Conservation (phyloP, 35 echinoderm and acorn worm species). For the Apostichopus parvimensis region DNA sequence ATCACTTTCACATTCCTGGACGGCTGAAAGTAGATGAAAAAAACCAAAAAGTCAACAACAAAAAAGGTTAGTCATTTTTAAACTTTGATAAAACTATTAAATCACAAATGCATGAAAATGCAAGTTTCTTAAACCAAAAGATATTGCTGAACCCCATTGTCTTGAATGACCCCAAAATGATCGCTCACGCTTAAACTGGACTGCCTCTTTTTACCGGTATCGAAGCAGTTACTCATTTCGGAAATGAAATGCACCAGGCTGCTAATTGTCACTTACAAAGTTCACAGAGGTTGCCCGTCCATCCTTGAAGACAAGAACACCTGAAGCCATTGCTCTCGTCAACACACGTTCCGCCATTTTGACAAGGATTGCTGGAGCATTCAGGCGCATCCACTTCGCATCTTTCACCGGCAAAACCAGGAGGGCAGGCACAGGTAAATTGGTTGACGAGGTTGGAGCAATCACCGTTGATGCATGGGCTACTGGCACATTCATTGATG, state of each 20-base stretch:
- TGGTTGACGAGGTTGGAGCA: constrained; percentile 26
- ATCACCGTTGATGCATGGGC: constrained; percentile 32
- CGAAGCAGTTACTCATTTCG: too few relatives aligned
- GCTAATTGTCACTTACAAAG: constrained; percentile 22
- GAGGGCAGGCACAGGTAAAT: constrained; percentile 29
- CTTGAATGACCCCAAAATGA: too few relatives aligned
- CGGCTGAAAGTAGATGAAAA: constrained; percentile 12
- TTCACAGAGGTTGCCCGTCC: constrained; percentile 57
- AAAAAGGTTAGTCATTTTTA: neutral
- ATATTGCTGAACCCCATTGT: too few relatives aligned
- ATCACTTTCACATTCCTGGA: constrained; percentile 67
- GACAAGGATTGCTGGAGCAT: constrained; percentile 65
- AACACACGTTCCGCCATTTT: constrained; percentile 64
- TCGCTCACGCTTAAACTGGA: too few relatives aligned
- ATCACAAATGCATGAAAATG: too few relatives aligned
- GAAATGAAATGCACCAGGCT: too few relatives aligned
- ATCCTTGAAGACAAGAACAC: constrained; percentile 67
- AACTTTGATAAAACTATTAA: neutral
- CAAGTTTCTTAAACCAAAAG: neutral
- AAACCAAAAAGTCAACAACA: neutral
- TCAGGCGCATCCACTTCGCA: constrained; percentile 43
- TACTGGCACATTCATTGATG: constrained; percentile 52
- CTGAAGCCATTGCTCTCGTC: constrained; percentile 54
- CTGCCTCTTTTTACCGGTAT: too few relatives aligned
- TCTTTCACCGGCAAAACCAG: neutral